Evolutionary conservation across 1,140 invertebrate genomes (phyloP), one percentile per base, ranked within the genome.

Genomic region (Doryteuthis pealeii): DNA sequence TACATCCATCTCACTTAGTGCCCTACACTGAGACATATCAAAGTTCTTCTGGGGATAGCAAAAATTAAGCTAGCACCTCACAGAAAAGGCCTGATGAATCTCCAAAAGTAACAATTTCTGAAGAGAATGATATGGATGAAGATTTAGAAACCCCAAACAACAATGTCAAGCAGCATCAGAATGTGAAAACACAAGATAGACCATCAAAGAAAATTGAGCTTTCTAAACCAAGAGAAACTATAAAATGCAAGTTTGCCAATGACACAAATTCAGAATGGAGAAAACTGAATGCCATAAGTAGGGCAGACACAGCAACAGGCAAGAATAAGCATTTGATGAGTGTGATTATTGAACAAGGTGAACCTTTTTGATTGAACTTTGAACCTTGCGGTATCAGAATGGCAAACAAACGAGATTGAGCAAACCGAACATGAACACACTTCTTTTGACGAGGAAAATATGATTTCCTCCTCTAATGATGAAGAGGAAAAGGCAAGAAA

Each of bases 281-380:
- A 4, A 40, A 3, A 40, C 0, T 62, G 54, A 62, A 62, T 62
- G 54, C 18, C 18, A 62, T 62, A n/a, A 62, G 54, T 28, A 62
- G 54, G 26, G 54, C 18, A 62, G 54, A 18, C 54, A 62, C 10
- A 62, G 54, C 54, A 12, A 62, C 6, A 22, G 54, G 26, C 18
- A 28, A 28, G 18, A 62, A 62, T 18, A 62, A 62, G 18, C 18
- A 62, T 62, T 62, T 62, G 18, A 62, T 62, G 54, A 62, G 18
- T 62, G 54, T 28, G 26, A 28, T 22, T 62, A 62, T 62, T 8
- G 54, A 62, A 62, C 54, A 62, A 62, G 54, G 54, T 62, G 54
- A 62, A 62, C 54, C 54, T 0, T 62, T 62, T 62, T 62, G 54
- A 22, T 22, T 8, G 54, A 18, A 2, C 26, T 62, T 62, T 62